Base-by-base conservation (phyloP, 2,797 vertebrate genomes). In the Rhinophrynus dorsalis region DNA sequence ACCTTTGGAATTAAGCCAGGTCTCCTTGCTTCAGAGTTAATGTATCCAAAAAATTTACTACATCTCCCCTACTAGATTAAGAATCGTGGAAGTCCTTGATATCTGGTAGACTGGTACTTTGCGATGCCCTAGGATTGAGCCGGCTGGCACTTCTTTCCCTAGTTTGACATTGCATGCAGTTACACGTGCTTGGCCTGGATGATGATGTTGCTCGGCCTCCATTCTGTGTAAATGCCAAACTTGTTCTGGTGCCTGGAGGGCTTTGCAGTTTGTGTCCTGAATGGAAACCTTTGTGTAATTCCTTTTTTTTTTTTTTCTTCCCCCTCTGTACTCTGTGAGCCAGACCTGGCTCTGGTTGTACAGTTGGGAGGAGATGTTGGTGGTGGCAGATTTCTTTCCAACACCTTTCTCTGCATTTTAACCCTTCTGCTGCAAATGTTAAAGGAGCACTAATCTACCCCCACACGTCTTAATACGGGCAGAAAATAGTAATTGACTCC, bases 251-350 rank as follows among this genome's bases (percentile, higher is more conserved):
- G 51, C 50, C 68, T 51, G 37, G 21, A 26, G 59, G 50, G 40
- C 51, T 50, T 40, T 48, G 13, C 57, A 42, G 30, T 40, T n/a
- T 71, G 38, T 8, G 35, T 37, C 40, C 51, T 63, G 68, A 71
- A 71, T 71, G 26, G 67, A 64, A 71, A 57, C 59, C 59, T 71
- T 71, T 71, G 42, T 71, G 38, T 54, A 6, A 5, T 3, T 3
- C 10, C 0, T 32, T 51, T 56, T 52, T 23, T 48, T 24, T 11
- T 6, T n/a, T 33, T 64, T 21, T 15, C 24, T 10, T 35, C 21
- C 29, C 40, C 23, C n/a, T 12, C 17, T 44, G 15, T 45, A 1
- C 37, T 73, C 10, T 30, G 9, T 37, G 29, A 50, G 32, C 45
- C 37, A 52, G 50, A 29, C 51, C 51, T 63, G 68, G 51, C 40